phyloP scores from a whole-genome alignment of 2,888 invertebrate genomes.

The Synergus laeviventris region DNA sequence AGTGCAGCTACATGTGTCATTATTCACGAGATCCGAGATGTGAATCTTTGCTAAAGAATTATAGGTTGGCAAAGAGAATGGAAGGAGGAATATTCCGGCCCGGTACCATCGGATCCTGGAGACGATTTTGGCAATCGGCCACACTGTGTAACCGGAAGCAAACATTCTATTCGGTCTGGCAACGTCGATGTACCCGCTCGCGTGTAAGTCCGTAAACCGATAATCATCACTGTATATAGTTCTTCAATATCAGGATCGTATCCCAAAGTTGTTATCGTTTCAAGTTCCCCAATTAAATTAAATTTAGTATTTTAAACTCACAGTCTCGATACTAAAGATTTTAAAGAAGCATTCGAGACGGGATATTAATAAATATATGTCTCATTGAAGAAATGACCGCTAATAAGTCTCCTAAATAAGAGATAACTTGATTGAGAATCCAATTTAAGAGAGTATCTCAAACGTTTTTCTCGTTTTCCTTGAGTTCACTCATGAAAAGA shows the following conservation, averaged over 20 bases:
- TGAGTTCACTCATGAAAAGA: too few relatives aligned
- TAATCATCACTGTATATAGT: conserved; percentile 7
- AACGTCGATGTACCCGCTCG: background rate
- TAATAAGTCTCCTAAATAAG: too few relatives aligned
- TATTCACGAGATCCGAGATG: background rate
- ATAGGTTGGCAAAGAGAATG: background rate
- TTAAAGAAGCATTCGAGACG: too few relatives aligned
- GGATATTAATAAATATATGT: too few relatives aligned
- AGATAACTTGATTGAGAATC: too few relatives aligned
- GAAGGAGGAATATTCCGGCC: background rate
- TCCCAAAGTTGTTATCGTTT: background rate
- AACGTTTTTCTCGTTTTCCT: too few relatives aligned
- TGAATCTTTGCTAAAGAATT: conserved; percentile 1
- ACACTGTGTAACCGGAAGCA: conserved; percentile 34
- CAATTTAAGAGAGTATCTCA: too few relatives aligned
- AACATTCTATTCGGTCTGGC: conserved; percentile 13
- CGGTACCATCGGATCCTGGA: conserved; percentile 2
- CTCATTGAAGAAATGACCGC: too few relatives aligned
- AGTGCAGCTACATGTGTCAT: background rate
- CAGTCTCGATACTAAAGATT: background rate
- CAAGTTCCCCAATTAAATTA: background rate
- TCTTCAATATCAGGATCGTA: background rate
- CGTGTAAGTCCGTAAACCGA: conserved; percentile 22
- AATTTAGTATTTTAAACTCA: background rate
- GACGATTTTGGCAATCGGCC: conserved; percentile 35